Base-by-base conservation (phyloP, 2,888 invertebrate species). In the Aplocera efformata region DNA sequence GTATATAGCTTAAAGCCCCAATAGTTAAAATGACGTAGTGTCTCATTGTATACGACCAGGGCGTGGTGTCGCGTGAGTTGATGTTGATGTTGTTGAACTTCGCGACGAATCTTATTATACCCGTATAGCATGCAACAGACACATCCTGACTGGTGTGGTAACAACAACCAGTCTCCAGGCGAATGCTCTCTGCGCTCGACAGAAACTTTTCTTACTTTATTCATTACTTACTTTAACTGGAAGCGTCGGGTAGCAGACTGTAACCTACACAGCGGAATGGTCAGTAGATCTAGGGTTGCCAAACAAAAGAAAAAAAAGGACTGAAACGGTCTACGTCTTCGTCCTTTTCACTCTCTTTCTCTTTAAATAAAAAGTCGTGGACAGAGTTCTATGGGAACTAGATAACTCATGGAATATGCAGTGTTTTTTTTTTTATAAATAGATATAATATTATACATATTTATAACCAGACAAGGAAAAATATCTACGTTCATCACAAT, bases 121-220 rank as follows among this genome's bases (percentile, higher is more conserved):
- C 25, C 26, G 6, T 32, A 27, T 26, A 35, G 30, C 20, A 22
- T 33, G 29, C 20, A 24, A 1, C 20, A 1, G 1, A 7, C 24
- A 30, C 32, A 33, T 26, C 11, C 10, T 26, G 7, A 26, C 11
- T 26, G 9, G 6, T 26, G 17, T 9, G 30, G 13, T 34, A 25
- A 21, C 31, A 29, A 10, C 9, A 13, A 7, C 7, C 2, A 25
- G 24, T 7, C 20, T 17, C 11, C 30, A 26, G 31, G 10, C 20
- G 24, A 38, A 31, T 24, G 36, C 24, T 30, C 22, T 7, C 32
- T 7, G 32, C 25, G 33, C 34, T 35, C 38, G 33, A 40, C 43
- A 29, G 34, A 35, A 38, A 43, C 40, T 50, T 52, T 48, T 48
- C 55, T 47, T 55, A 52, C 50, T 55, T 55, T 55, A 52, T 55